Evolutionary conservation across 2,113 vertebrate genomes (phyloP), one percentile per base, ranked within the genome.

Genomic region (Podarcis cretensis): DNA sequence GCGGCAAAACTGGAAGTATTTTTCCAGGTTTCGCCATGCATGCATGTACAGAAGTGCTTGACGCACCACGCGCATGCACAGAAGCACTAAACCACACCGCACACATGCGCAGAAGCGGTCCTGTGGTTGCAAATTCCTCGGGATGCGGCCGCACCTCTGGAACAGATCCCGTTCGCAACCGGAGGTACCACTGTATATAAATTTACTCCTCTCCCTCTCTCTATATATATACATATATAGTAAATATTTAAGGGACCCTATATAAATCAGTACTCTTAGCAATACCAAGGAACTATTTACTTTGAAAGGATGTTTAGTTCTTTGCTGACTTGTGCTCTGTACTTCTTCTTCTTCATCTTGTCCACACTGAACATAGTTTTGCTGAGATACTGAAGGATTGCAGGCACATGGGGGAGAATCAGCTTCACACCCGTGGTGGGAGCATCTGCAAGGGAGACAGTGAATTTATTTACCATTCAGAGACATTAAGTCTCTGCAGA

Each of bases 221-320:
- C 35, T 37, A 2, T 48, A 2, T 48, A 48, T 48, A 48, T 54
- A 54, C 9, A 54, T 12, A 54, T 54, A 54, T 54, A 54, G 48
- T 54, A 54, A 54, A 54, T 12, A 63, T 63, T 79, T 78, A 57
- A 69, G 25, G 16, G 48, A 54, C 43, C 20, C 14, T 14, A 85
- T 71, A 40, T n/a, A 85, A 74, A 1, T 30, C 81, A 81, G 77
- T 5, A 84, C 0, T 43, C 5, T 84, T 94, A 66, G 7, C 57
- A 89, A 48, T 13, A 71, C 21, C 73, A 20, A 89, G 84, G 14
- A 80, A 69, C 32, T 37, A 96, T 98, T 97, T 96, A 99, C 99
- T 98, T 99, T 86, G 99, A 99, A 86, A 99, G 98, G 93, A 99
- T 98, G 95, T 97, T 98, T 90, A 99, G 98, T 89, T 99, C 98